phyloP scores from a whole-genome alignment of 2,113 vertebrate genomes.

The Azemiops feae region DNA sequence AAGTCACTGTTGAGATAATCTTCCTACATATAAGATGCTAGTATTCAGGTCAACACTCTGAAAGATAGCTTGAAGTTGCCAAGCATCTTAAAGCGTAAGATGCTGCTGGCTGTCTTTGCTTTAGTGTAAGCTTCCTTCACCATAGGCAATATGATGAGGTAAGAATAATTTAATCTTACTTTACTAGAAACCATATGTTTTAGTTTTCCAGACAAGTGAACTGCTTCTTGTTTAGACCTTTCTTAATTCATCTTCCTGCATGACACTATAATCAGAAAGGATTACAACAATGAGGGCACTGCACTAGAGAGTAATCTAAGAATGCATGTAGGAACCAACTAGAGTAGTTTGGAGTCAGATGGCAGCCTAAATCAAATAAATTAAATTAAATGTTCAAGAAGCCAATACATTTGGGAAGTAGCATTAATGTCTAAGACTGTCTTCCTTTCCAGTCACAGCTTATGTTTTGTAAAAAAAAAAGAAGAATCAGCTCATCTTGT shows the following conservation, averaged over 20 bases:
- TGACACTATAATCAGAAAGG: neutral
- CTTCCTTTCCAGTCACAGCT: neutral
- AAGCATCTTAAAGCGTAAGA: neutral
- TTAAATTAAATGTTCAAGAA: neutral
- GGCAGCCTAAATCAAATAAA: neutral
- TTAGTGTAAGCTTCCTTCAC: neutral
- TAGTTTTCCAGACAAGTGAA: neutral
- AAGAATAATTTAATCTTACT: neutral
- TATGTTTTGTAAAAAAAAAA: neutral
- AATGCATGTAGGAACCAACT: neutral
- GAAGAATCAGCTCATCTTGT: neutral
- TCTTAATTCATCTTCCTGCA: neutral
- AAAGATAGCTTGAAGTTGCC: neutral
- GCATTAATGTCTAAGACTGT: neutral
- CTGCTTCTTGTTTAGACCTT: neutral
- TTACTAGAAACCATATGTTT: neutral
- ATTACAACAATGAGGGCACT: neutral
- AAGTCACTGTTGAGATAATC: neutral
- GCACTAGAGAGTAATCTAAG: neutral
- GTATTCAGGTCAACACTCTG: neutral
- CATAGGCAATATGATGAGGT: neutral
- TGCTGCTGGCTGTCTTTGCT: neutral
- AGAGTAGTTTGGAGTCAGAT: neutral
- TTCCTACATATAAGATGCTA: neutral
- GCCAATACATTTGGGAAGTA: neutral